Evolutionary conservation across 1,140 invertebrate genomes (phyloP).

Genomic region (Drosophila sp.): DNA sequence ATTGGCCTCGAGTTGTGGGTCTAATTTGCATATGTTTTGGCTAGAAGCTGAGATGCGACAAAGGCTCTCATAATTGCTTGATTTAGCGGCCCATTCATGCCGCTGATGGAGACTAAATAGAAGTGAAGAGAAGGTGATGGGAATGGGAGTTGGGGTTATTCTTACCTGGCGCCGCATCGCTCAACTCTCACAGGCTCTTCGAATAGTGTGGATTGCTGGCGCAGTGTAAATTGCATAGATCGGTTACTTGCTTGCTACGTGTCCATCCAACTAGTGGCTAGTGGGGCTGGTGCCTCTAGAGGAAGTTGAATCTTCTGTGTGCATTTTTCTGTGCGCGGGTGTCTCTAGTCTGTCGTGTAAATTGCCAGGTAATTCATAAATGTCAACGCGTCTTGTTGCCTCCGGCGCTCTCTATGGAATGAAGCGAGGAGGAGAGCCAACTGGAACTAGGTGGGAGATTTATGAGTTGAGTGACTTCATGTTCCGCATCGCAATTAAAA

Average conservation of each 20-base stretch:
- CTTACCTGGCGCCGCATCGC: conserved; percentile 24
- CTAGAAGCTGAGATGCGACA: conserved; percentile 46
- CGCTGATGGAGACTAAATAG: conserved; percentile 12
- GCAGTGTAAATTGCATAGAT: conserved; percentile 68
- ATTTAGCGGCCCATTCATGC: conserved; percentile 76
- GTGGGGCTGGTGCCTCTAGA: too few relatives aligned
- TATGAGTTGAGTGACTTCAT: conserved; percentile 50
- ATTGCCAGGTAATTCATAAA: conserved; percentile 78
- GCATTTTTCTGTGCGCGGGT: conserved; percentile 52
- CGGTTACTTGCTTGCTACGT: conserved; percentile 34
- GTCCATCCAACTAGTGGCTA: neutral
- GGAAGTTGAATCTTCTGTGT: neutral
- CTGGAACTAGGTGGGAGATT: conserved; percentile 44
- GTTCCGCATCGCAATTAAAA: conserved; percentile 53
- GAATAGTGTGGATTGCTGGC: conserved; percentile 15
- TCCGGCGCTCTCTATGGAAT: neutral
- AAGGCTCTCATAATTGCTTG: conserved; percentile 80
- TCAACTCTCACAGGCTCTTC: neutral
- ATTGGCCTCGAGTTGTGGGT: conserved; percentile 36
- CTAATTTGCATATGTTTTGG: conserved; percentile 75
- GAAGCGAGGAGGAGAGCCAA: neutral
- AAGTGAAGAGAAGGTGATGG: neutral
- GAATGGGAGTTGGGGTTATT: neutral
- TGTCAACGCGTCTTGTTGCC: conserved; percentile 63
- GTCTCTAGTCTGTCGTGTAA: conserved; percentile 68